These are phyloP conservation scores for Diorhabda carinulata DNA, from an alignment of 1,140 invertebrate genomes.

Conservation along the genomic window DNA sequence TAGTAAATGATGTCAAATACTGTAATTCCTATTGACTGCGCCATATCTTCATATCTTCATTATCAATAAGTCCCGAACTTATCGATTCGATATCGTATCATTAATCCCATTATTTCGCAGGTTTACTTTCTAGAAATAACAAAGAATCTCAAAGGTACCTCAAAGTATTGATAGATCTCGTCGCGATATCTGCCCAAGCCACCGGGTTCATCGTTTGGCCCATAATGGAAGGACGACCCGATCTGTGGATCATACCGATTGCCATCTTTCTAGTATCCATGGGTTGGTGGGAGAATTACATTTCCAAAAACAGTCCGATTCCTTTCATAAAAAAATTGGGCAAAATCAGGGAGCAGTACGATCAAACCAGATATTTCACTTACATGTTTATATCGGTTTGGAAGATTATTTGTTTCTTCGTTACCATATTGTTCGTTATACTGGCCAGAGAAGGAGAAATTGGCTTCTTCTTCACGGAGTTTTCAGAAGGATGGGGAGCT, in stretches of 20 bases:
- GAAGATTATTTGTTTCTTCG: conserved; percentile 80
- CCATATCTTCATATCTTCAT: no score
- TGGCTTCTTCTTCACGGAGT: conserved; percentile 71
- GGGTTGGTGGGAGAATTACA: conserved; percentile 97
- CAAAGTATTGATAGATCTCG: conserved; percentile 77
- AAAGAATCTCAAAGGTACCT: conserved; percentile 75
- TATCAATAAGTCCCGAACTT: no score
- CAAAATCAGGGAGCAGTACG: conserved; percentile 76
- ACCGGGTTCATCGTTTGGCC: conserved; percentile 90
- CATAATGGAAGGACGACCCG: conserved; percentile 62
- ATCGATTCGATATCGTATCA: no score
- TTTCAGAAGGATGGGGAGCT: conserved; percentile 68
- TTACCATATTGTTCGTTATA: conserved; percentile 67
- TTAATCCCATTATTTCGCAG: conserved; percentile 43
- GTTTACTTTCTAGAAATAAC: conserved; percentile 72
- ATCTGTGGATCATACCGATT: conserved; percentile 80
- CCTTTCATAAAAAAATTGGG: conserved; percentile 75
- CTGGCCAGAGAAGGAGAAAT: conserved; percentile 73
- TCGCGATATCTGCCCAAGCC: conserved; percentile 78
- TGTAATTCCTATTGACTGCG: no score
- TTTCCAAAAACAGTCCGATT: conserved; percentile 75
- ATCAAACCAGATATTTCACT: conserved; percentile 77
- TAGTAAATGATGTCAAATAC: no score
- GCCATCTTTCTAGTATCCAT: conserved; percentile 81
- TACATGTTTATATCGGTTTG: conserved; percentile 85